Evolutionary conservation across 1,140 invertebrate genomes (phyloP).

Genomic region (Drosophila arawakana): DNA sequence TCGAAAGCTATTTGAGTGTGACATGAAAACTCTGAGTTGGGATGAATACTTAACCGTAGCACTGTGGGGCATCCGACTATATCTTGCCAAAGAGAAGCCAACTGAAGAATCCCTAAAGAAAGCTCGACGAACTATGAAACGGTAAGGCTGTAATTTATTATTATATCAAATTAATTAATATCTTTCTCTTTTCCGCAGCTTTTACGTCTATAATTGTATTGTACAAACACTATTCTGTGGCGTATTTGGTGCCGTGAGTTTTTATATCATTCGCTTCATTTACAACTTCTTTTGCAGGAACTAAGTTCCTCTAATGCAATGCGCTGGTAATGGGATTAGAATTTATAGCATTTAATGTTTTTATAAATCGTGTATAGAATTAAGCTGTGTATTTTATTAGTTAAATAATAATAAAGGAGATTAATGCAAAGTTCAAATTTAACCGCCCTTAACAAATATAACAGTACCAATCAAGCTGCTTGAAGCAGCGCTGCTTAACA

Average conservation of each 20-base stretch:
- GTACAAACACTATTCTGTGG: background rate
- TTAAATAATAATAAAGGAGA: too few relatives aligned
- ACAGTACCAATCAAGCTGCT: too few relatives aligned
- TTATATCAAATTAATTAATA: background rate
- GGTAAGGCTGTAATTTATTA: conserved; percentile 12
- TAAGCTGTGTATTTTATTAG: too few relatives aligned
- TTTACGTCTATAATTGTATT: background rate
- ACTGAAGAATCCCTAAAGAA: conserved; percentile 85
- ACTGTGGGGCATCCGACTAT: conserved; percentile 87
- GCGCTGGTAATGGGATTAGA: too few relatives aligned
- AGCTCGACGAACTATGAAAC: conserved; percentile 7
- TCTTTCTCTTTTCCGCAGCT: background rate
- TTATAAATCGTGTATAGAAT: too few relatives aligned
- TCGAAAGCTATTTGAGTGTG: conserved; percentile 88
- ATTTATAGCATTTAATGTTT: too few relatives aligned
- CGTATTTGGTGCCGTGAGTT: background rate
- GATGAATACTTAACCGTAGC: conserved; percentile 86
- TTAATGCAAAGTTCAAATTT: too few relatives aligned
- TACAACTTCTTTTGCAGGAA: background rate
- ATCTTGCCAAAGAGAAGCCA: conserved; percentile 88
- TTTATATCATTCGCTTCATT: background rate
- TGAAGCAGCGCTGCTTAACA: too few relatives aligned
- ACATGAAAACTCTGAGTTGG: conserved; percentile 88
- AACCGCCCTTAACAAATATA: too few relatives aligned
- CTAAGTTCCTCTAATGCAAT: background rate